Conservation (phyloP, 2,113 vertebrate species). For the Hypomesus transpacificus region DNA sequence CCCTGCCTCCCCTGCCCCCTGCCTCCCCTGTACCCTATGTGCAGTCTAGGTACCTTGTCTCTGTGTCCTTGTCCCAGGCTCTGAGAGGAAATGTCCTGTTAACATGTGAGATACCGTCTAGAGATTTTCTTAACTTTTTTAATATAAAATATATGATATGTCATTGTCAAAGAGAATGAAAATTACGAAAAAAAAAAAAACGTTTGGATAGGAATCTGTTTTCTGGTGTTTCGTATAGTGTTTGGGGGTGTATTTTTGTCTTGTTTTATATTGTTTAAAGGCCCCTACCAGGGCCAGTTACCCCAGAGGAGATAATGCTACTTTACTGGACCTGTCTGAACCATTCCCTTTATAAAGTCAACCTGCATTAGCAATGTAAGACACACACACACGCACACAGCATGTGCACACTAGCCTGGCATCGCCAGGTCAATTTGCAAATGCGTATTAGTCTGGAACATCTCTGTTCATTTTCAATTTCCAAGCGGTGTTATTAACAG, state of each 20-base stretch:
- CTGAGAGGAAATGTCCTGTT: background rate
- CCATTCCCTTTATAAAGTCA: too few species aligned
- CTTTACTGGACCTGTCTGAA: background rate
- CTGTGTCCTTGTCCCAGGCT: too few species aligned
- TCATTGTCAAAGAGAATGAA: background rate
- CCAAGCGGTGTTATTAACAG: too few species aligned
- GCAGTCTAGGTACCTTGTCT: too few species aligned
- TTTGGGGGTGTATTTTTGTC: background rate
- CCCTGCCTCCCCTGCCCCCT: too few species aligned
- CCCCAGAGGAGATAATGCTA: background rate
- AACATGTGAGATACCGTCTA: conserved; percentile 14
- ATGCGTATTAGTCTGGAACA: too few species aligned
- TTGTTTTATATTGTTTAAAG: background rate
- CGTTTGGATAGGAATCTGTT: conserved; percentile 7
- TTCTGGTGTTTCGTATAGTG: background rate
- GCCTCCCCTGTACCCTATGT: too few species aligned
- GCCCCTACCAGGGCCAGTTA: background rate
- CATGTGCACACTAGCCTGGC: too few species aligned
- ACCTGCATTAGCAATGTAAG: too few species aligned
- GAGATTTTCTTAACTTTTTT: conserved; percentile 32
- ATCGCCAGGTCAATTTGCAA: too few species aligned
- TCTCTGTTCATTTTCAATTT: too few species aligned
- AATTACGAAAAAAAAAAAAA: background rate
- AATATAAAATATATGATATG: conserved; percentile 20
- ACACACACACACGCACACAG: too few species aligned